Conservation (phyloP, 2,797 vertebrate genomes). For the Danio kyathit region DNA sequence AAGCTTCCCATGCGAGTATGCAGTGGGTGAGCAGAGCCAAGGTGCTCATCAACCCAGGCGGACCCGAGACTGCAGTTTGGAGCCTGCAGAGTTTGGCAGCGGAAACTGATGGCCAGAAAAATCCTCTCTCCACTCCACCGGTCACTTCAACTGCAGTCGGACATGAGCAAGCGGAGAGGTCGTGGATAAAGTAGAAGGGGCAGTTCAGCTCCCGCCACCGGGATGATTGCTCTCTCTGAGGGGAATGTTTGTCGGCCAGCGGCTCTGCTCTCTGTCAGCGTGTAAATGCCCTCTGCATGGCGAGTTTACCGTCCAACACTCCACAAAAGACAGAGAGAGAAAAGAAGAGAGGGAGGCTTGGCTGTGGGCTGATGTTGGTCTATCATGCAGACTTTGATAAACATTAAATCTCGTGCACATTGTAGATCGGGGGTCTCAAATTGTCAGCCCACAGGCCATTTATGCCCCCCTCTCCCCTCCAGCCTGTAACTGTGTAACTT, state of each 20-base stretch:
- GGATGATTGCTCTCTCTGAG: constrained; percentile 15
- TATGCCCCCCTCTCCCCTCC: too few relatives aligned
- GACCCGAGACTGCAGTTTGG: constrained; percentile 49
- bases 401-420: neutral
- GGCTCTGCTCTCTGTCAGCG: neutral
- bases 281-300: constrained; percentile 19
- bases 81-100: constrained; percentile 53
- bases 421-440: neutral
- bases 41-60: constrained; percentile 62
- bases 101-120: constrained; percentile 37
- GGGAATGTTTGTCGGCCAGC: neutral
- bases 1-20: constrained; percentile 52
- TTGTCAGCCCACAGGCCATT: too few relatives aligned
- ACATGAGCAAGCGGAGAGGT: constrained; percentile 15
- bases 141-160: constrained; percentile 39
- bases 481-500: too few relatives aligned
- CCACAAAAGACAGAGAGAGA: constrained; percentile 10
- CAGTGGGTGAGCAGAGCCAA: constrained; percentile 48
- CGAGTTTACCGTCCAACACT: constrained; percentile 10
- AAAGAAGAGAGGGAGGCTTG: neutral
- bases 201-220: constrained; percentile 15
- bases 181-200: constrained; percentile 6
- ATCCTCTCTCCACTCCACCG: constrained; percentile 40
- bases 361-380: neutral
- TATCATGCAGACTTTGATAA: neutral